Percentiles rank a stretch among this genome's conserved stretches.
Conservation (phyloP, 2,888 invertebrate genomes). For the Zelleria hepariella region DNA sequence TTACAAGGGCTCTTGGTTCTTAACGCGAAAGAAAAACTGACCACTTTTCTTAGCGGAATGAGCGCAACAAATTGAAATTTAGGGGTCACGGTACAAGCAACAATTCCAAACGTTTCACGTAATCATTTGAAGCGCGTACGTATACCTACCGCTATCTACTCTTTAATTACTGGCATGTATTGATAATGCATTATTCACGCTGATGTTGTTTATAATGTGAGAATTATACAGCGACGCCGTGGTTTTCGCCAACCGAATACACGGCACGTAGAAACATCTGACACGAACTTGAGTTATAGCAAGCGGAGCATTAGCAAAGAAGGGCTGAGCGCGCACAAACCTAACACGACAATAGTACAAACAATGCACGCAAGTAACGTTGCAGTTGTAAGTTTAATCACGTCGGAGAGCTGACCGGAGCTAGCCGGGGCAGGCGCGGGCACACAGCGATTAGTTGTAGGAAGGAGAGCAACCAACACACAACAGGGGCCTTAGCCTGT, state of each 20-base stretch:
- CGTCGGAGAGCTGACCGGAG: slow-evolving; percentile 31
- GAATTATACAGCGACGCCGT: not conserved
- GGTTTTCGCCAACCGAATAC: not conserved
- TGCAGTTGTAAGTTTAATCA: slow-evolving; percentile 46
- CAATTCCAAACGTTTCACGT: not conserved
- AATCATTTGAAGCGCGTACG: not conserved
- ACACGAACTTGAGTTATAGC: not conserved
- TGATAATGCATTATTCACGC: not conserved
- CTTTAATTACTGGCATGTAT: not conserved
- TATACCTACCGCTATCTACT: not conserved
- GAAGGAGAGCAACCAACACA: slow-evolving; percentile 23
- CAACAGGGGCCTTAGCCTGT: too few species aligned
- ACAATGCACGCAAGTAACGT: slow-evolving; percentile 17
- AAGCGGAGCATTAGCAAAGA: not conserved
- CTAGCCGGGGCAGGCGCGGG: slow-evolving; percentile 23
- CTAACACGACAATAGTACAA: slow-evolving; percentile 1
- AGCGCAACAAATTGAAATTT: not conserved
- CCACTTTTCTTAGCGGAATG: not conserved
- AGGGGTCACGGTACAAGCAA: not conserved
- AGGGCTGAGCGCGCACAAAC: not conserved
- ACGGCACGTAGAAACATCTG: not conserved
- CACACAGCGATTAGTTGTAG: slow-evolving; percentile 5
- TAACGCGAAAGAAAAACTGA: not conserved
- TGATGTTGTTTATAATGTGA: not conserved
- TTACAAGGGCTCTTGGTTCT: not conserved